Percentiles rank a stretch among this genome's conserved stretches.
phyloP scores from a whole-genome alignment of 1,140 invertebrate genomes.

The Saxidomus purpurata region DNA sequence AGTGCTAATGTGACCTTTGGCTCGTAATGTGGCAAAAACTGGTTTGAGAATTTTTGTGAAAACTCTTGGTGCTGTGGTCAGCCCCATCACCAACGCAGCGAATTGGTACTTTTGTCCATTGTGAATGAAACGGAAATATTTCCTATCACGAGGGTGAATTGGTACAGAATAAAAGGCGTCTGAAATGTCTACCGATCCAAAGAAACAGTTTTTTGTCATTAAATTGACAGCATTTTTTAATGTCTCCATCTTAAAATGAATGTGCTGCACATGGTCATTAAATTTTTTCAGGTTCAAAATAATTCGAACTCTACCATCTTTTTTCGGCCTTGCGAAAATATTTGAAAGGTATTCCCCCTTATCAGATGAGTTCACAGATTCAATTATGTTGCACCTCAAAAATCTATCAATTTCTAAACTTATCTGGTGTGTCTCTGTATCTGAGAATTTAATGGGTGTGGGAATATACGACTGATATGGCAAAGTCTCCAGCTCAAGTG shows the following conservation, averaged over 20 bases:
- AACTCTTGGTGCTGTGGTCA: not conserved
- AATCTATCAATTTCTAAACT: conserved; percentile 32
- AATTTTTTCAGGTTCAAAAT: conserved; percentile 67
- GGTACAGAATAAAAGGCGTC: conserved; percentile 65
- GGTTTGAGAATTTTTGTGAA: too few species aligned
- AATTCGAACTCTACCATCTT: too few species aligned
- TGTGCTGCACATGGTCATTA: conserved; percentile 36
- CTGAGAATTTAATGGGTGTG: not conserved
- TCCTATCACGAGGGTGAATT: conserved; percentile 28
- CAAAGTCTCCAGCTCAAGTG: conserved; percentile 15
- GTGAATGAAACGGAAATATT: conserved; percentile 54
- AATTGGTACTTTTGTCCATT: conserved; percentile 29
- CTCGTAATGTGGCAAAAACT: not conserved
- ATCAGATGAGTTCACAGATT: not conserved
- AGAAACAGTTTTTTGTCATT: conserved; percentile 53
- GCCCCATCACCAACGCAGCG: conserved; percentile 3
- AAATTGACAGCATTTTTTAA: conserved; percentile 43
- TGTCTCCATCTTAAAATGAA: too few species aligned
- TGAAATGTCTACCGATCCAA: conserved; percentile 66
- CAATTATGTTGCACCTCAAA: conserved; percentile 11
- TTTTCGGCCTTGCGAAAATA: conserved; percentile 64
- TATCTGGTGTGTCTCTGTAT: not conserved
- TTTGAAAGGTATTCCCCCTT: conserved; percentile 60
- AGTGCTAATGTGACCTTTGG: conserved; percentile 6
- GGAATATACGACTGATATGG: not conserved